Evolutionary conservation across 2,888 invertebrate species (phyloP), one percentile per base, ranked within the genome.

Genomic region (Eupelmus urozonus): DNA sequence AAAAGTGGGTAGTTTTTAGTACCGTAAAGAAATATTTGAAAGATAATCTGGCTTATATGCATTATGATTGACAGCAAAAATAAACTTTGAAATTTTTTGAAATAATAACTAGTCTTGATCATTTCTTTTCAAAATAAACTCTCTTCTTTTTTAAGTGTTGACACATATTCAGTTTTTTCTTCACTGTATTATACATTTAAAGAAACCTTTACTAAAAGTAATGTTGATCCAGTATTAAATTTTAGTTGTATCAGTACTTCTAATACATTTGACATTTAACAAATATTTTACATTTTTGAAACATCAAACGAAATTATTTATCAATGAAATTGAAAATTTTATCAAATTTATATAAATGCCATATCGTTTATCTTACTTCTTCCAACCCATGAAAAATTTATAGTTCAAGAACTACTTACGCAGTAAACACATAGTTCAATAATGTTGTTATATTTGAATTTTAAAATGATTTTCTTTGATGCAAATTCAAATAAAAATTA

Each of bases 221-320:
- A 23, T 57, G 23, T 45, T 42, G 5, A 5, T 73, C 3, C 5
- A 45, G 23, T 29, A 53, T 49, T 53, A 65, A 29, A 65, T 57
- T 73, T 63, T 55, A 49, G 73, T 73, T 73, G 65, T 45, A 45
- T 40, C 7, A 45, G 53, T 57, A 42, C 27, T 73, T 73, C 70
- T 71, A 71, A 71, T 71, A 71, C 70, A 45, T 69, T n/a, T 16
- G 20, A 18, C 25, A 20, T 5, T 9, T 34, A 34, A 29, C 16
- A 59, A 59, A 34, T 29, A n/a, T 55, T 20, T 55, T 23, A 20
- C 13, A 51, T 49, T 13, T 13, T 53, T 18, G n/a, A 53, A 5
- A 7, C 11, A 16, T 53, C 4, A 53, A 66, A 67, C 29, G 13
- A 29, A 29, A 29, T 34, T 51, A 18, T 40, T 29, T 34, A 29